Conservation (phyloP, 2,113 vertebrate genomes). For the Sitta europaea region DNA sequence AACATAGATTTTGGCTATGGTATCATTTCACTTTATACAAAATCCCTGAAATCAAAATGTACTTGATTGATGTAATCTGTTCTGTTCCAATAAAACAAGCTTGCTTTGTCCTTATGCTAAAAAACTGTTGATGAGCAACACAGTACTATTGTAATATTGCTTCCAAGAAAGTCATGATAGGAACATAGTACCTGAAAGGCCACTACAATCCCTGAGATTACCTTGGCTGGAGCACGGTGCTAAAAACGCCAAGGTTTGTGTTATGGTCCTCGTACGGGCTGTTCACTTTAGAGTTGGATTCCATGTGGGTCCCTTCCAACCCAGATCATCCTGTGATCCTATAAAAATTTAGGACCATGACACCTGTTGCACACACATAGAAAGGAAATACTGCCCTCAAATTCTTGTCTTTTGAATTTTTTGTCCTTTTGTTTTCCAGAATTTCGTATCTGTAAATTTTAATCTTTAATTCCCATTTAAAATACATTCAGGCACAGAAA, state of each 20-base stretch:
- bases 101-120: background rate
- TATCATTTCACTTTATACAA: background rate
- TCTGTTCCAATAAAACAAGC: background rate
- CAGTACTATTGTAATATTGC: background rate
- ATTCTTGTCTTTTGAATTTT: background rate
- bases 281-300: background rate
- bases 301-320: background rate
- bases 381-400: background rate
- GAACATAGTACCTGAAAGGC: background rate
- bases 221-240: background rate
- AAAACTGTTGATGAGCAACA: background rate
- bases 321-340: background rate
- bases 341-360: background rate
- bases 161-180: background rate
- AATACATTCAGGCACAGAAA: background rate
- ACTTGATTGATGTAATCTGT: background rate
- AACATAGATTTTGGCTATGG: background rate
- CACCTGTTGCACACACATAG: background rate
- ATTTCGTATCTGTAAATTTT: background rate
- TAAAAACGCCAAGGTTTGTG: background rate
- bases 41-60: background rate
- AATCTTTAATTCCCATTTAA: background rate
- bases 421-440: background rate
- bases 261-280: rapidly evolving
- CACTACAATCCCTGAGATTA: background rate